Percentiles rank a stretch among this genome's conserved stretches.
These are phyloP conservation scores for Melanocharis versteri DNA, from an alignment of 2,113 vertebrate genomes.

Conservation along the genomic window DNA sequence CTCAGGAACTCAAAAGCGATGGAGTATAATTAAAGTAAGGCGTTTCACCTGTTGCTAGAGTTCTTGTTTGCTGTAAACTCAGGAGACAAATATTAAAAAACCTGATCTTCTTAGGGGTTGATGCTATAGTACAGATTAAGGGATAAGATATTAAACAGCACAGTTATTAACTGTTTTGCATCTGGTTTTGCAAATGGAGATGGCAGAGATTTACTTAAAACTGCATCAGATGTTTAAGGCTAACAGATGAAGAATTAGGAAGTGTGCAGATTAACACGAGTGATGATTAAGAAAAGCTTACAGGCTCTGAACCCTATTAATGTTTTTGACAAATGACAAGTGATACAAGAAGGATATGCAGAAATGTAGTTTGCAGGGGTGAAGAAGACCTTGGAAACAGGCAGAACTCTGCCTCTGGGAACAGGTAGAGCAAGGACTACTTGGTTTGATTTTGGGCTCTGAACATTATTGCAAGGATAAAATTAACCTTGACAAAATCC, in stretches of 20 bases:
- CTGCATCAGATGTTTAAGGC: conserved; percentile 11
- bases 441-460: background rate
- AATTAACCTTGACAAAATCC: background rate
- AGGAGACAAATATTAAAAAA: background rate
- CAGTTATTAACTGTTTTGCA: conserved; percentile 50
- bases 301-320: conserved; percentile 41
- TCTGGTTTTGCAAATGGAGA: conserved; percentile 57
- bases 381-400: background rate
- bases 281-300: conserved; percentile 53
- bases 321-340: background rate
- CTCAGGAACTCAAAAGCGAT: background rate
- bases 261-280: conserved; percentile 57
- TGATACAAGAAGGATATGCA: background rate
- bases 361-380: background rate
- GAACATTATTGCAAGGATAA: background rate
- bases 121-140: conserved; percentile 31
- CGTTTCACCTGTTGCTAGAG: conserved; percentile 12
- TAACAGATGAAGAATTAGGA: conserved; percentile 60
- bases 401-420: background rate
- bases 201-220: conserved; percentile 41
- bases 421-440: background rate
- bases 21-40: background rate
- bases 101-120: conserved; percentile 25
- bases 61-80: background rate
- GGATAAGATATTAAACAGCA: conserved; percentile 39